phyloP scores from a whole-genome alignment of 2,797 vertebrate species.

The Pseudopleuronectes americanus region DNA sequence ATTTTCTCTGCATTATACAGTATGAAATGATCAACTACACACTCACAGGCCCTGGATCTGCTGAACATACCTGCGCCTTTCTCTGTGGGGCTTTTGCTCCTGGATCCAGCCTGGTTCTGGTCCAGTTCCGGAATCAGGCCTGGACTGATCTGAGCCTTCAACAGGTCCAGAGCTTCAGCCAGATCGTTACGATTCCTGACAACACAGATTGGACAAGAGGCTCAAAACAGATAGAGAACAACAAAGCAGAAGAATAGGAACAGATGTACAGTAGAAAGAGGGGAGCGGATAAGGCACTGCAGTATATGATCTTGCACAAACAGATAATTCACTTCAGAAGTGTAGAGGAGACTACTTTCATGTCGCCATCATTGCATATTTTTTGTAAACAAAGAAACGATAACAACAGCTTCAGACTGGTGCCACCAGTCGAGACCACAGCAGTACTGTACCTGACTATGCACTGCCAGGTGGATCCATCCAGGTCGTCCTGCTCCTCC shows the following conservation, averaged over 20 bases:
- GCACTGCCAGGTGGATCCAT: conserved; percentile 96
- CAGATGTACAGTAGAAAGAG: no score
- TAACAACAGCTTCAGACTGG: background rate
- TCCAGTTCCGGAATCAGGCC: conserved; percentile 83
- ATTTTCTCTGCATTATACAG: no score
- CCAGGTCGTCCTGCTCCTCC: conserved; percentile 97
- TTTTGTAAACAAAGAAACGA: background rate
- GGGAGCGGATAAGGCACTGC: no score
- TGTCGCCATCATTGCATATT: background rate
- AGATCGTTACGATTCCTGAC: conserved; percentile 93
- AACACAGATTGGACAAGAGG: conserved; percentile 6
- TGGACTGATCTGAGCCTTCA: conserved; percentile 93
- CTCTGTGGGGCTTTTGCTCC: conserved; percentile 81
- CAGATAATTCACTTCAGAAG: no score
- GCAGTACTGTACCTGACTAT: conserved; percentile 89
- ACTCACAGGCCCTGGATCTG: background rate
- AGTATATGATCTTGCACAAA: no score
- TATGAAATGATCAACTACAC: no score
- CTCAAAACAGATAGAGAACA: background rate
- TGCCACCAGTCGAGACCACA: background rate
- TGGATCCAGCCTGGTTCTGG: conserved; percentile 55
- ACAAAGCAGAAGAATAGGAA: background rate
- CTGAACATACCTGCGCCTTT: conserved; percentile 49
- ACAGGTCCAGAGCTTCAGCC: conserved; percentile 92
- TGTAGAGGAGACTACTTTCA: no score